Evolutionary conservation across 2,113 vertebrate species (phyloP).

Genomic region (Spea multiplicata): DNA sequence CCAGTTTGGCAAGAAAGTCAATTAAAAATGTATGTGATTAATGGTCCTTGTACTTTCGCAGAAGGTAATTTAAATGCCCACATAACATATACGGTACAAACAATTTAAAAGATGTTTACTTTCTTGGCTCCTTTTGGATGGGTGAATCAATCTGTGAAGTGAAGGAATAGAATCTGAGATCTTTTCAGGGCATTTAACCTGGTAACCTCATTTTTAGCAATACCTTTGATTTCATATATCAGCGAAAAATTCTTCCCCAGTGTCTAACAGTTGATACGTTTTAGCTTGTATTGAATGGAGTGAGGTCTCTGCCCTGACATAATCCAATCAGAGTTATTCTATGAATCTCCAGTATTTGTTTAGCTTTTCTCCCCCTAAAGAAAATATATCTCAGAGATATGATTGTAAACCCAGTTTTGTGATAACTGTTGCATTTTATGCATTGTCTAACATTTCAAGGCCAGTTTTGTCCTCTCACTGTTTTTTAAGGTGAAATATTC

Average conservation of each 20-base stretch:
- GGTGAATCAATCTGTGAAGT: slow-evolving; percentile 11
- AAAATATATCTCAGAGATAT: slow-evolving; percentile 10
- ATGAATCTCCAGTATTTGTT: background rate
- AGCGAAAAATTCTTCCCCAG: slow-evolving; percentile 8
- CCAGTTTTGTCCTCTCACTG: too few species aligned
- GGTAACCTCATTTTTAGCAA: slow-evolving; percentile 20
- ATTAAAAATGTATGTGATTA: slow-evolving; percentile 66
- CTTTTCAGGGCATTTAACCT: slow-evolving; percentile 29
- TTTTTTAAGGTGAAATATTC: background rate
- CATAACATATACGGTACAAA: slow-evolving; percentile 50
- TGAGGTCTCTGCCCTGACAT: slow-evolving; percentile 11
- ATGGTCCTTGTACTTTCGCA: slow-evolving; percentile 58
- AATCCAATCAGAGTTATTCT: slow-evolving; percentile 12
- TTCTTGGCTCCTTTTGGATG: background rate
- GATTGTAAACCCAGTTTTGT: slow-evolving; percentile 1
- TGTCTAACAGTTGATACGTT: slow-evolving; percentile 14
- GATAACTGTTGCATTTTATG: background rate
- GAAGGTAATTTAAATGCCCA: slow-evolving; percentile 66
- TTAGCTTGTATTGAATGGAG: slow-evolving; percentile 9
- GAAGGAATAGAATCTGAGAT: background rate
- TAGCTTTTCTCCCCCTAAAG: slow-evolving; percentile 2
- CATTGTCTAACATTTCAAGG: background rate
- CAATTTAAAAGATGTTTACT: slow-evolving; percentile 51
- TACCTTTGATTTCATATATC: slow-evolving; percentile 27
- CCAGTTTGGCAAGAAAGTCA: slow-evolving; percentile 67